Evolutionary conservation across 2,888 invertebrate genomes (phyloP), one percentile per base, ranked within the genome.

Genomic region (Agrypnus murinus): DNA sequence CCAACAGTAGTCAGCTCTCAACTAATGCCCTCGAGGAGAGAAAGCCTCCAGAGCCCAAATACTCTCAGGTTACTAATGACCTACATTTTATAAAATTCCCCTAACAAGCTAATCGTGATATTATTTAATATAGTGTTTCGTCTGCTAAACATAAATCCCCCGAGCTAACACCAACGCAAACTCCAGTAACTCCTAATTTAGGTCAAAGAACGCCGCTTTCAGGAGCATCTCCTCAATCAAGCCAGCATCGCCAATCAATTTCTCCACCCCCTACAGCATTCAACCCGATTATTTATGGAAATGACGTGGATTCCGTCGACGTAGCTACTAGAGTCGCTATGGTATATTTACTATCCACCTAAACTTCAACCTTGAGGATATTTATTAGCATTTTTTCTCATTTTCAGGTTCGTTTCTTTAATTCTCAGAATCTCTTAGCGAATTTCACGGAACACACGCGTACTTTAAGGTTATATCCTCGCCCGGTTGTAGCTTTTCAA

Each of bases 401-500:
- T 65, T 81, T 85, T 65, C 85, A 94, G 94, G 92, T 97, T 25
- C 92, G 97, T 8, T 99, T 99, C 86, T 99, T 99, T 89, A 98
- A 99, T 86, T 98, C 99, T 0, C 94, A 97, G 82, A 99, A 99
- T 83, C 91, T 98, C 8, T 87, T 99, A 78, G 98, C 97, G 0
- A 98, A 99, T 85, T 99, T 99, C 83, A 94, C 95, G 77, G 99
- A 99, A 81, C 99, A 99, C 86, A 99, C 99, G 1, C 89, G 99
- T 68, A 99, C 98, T 0, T 86, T 99, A 69, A 90, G 99, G 0
- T 87, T 99, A 0, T 99, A 99, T 86, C 99, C 99, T 1, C 89
- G 99, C 64, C 99, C 99, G 0, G 99, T 99, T 1, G 99, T 99
- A 3, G 99, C 99, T 4, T 97, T 99, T 81, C 99, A 99, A 87